A percentile compares a stretch with the other conserved stretches of the same genome.
Conservation (phyloP, 2,797 vertebrate species). For the Anas bernieri region DNA sequence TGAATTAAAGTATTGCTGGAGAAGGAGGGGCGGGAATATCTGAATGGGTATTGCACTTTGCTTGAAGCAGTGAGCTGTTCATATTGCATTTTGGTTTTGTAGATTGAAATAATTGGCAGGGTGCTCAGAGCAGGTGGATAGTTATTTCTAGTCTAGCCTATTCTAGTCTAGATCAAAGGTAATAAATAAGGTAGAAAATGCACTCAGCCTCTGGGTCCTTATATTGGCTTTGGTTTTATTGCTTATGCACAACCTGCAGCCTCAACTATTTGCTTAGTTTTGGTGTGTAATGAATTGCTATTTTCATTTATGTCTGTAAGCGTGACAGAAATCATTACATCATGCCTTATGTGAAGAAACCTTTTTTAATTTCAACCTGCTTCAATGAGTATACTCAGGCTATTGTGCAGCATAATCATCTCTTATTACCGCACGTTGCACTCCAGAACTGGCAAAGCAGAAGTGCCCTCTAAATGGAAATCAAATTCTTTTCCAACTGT, state of each 20-base stretch:
- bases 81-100: conserved; percentile 23
- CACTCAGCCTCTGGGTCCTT: background rate
- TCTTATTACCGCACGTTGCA: background rate
- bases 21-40: background rate
- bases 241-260: background rate
- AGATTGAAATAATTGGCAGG: conserved; percentile 51
- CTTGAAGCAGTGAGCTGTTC: conserved; percentile 16
- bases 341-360: background rate
- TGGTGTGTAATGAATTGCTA: background rate
- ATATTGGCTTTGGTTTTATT: conserved; percentile 24
- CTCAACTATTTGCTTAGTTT: background rate
- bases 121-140: conserved; percentile 43
- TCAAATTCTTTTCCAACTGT: background rate
- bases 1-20: conserved; percentile 17
- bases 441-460: background rate
- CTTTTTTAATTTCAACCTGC: conserved; percentile 13
- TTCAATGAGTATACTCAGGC: background rate
- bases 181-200: conserved; percentile 46
- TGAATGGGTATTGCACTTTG: conserved; percentile 19
- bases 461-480: conserved; percentile 10
- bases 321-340: conserved; percentile 16
- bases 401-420: background rate
- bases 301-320: conserved; percentile 30
- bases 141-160: conserved; percentile 38
- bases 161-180: conserved; percentile 32